Percentiles rank a stretch among this genome's conserved stretches.
These are phyloP conservation scores for Colinus virginianus DNA, from an alignment of 2,113 vertebrate species.

Conservation along the genomic window DNA sequence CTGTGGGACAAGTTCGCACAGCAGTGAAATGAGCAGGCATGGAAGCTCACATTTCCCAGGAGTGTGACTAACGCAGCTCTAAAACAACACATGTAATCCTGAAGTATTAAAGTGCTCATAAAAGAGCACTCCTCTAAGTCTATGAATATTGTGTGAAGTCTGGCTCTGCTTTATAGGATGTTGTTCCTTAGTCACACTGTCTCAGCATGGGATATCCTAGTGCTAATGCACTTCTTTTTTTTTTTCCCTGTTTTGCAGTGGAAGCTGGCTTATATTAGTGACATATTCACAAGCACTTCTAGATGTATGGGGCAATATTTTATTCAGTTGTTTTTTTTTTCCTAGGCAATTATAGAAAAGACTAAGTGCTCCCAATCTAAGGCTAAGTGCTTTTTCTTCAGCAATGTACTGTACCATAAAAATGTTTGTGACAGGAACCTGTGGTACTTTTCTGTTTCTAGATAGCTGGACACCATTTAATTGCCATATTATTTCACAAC, in stretches of 20 bases:
- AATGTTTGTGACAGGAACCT: neutral
- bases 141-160: neutral
- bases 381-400: neutral
- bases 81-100: slow-evolving; percentile 47
- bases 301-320: neutral
- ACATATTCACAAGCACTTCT: neutral
- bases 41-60: slow-evolving; percentile 47
- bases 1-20: neutral
- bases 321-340: neutral
- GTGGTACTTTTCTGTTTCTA: neutral
- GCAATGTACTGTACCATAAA: neutral
- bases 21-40: neutral
- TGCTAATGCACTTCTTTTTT: neutral
- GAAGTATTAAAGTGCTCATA: slow-evolving; percentile 45
- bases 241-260: neutral
- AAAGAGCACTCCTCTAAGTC: slow-evolving; percentile 36
- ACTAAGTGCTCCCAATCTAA: neutral
- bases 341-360: neutral
- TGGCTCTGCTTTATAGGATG: neutral
- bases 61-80: slow-evolving; percentile 55
- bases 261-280: neutral
- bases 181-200: neutral
- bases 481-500: neutral
- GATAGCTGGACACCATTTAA: neutral
- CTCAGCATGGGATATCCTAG: neutral